phyloP scores from a whole-genome alignment of 2,797 vertebrate species.

The Leuciscus waleckii region DNA sequence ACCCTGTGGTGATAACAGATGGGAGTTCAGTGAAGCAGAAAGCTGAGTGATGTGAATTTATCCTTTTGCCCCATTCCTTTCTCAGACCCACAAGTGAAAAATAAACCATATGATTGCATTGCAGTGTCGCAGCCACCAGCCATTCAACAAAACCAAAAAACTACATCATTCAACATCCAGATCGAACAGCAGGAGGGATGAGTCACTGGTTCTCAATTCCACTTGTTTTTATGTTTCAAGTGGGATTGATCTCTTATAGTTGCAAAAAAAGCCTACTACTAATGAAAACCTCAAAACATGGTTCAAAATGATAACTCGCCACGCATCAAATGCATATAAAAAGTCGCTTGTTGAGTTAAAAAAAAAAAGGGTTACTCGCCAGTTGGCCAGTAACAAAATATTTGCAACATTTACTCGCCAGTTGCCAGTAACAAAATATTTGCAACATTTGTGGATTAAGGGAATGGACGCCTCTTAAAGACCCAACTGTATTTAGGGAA shows the following conservation, averaged over 20 bases:
- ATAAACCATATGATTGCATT: slow-evolving; percentile 37
- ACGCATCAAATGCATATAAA: background rate
- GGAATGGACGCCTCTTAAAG: too few species aligned
- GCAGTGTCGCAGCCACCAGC: slow-evolving; percentile 1
- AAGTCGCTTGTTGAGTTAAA: background rate
- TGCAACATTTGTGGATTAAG: background rate
- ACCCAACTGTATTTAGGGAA: too few species aligned
- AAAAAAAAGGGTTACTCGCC: background rate
- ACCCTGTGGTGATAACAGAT: slow-evolving; percentile 43
- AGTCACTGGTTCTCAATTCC: slow-evolving; percentile 4
- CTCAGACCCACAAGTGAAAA: slow-evolving; percentile 11
- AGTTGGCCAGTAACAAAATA: background rate
- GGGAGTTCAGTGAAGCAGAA: slow-evolving; percentile 46
- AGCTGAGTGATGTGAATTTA: slow-evolving; percentile 49
- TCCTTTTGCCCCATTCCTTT: slow-evolving; percentile 17
- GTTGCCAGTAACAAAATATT: too few species aligned
- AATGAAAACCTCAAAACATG: background rate
- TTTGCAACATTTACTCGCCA: background rate
- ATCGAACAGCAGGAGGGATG: slow-evolving; percentile 5
- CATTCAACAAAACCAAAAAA: slow-evolving; percentile 30
- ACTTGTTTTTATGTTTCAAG: background rate
- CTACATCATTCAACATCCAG: slow-evolving; percentile 26
- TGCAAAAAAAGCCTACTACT: background rate
- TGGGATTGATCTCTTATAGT: slow-evolving; percentile 8
- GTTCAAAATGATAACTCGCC: background rate